phyloP scores from a whole-genome alignment of 2,797 vertebrate species.

The Fistularia tabacaria region DNA sequence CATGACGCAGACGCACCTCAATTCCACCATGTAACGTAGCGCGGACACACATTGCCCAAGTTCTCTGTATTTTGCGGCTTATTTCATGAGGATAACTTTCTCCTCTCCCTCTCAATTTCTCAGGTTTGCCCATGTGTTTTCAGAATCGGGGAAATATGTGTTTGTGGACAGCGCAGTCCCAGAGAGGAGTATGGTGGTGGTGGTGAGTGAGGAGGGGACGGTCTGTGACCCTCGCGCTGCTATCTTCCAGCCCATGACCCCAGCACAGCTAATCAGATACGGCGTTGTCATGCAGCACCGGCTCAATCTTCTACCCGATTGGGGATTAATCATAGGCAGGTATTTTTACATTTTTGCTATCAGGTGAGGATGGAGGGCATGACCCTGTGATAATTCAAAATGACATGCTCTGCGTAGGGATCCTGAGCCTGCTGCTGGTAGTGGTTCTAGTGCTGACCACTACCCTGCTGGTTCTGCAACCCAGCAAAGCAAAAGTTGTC shows the following conservation, averaged over 20 bases:
- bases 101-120: background rate
- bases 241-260: constrained; percentile 84
- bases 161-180: constrained; percentile 80
- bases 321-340: constrained; percentile 81
- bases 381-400: background rate
- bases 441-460: constrained; percentile 71
- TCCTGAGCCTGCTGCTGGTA: constrained; percentile 77
- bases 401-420: constrained; percentile 59
- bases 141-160: constrained; percentile 83
- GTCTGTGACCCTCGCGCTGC: constrained; percentile 69
- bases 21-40: constrained; percentile 76
- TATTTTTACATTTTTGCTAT: background rate
- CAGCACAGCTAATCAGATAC: constrained; percentile 78
- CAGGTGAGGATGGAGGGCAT: too few species aligned
- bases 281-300: constrained; percentile 74
- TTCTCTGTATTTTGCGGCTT: background rate
- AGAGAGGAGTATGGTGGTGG: constrained; percentile 79
- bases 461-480: constrained; percentile 78
- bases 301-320: constrained; percentile 84
- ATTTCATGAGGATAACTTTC: background rate
- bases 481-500: constrained; percentile 58
- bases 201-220: constrained; percentile 75
- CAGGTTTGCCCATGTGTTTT: constrained; percentile 91
- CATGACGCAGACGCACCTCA: constrained; percentile 82
- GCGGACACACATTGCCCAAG: background rate